Evolutionary conservation across 2,113 vertebrate species (phyloP).

Genomic region (Dipodomys merriami): DNA sequence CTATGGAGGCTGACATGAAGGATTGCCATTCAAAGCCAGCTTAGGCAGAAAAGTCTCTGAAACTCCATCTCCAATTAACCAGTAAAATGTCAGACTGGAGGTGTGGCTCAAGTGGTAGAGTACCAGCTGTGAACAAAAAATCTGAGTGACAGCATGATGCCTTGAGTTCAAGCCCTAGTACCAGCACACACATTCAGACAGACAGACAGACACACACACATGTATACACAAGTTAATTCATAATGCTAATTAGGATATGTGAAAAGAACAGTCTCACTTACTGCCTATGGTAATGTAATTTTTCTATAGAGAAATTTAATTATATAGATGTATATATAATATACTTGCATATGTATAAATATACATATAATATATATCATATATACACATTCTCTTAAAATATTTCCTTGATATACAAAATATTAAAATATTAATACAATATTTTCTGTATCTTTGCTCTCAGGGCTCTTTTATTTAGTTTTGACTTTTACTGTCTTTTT

Average conservation of each 20-base stretch:
- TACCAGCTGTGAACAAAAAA: too few species aligned
- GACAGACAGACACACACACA: too few species aligned
- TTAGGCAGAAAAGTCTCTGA: too few species aligned
- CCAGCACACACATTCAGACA: too few species aligned
- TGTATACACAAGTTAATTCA: background rate
- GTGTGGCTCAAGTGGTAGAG: too few species aligned
- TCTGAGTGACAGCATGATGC: too few species aligned
- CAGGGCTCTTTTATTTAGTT: constrained; percentile 57
- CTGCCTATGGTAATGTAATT: constrained; percentile 51
- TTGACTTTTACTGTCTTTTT: constrained; percentile 60
- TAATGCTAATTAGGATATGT: constrained; percentile 31
- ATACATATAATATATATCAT: background rate
- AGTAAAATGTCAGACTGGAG: too few species aligned
- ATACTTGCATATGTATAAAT: background rate
- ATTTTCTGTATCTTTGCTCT: constrained; percentile 48
- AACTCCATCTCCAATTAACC: too few species aligned
- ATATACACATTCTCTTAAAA: constrained; percentile 33
- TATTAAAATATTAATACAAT: constrained; percentile 22
- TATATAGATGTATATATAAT: background rate
- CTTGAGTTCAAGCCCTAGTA: too few species aligned
- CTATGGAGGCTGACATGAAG: too few species aligned
- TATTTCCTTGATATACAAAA: constrained; percentile 51
- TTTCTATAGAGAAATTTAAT: constrained; percentile 57
- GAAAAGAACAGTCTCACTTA: constrained; percentile 29
- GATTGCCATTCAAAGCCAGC: too few species aligned